A percentile compares a stretch with the other conserved stretches of the same genome.
Evolutionary conservation across 1,140 invertebrate species (phyloP).

Genomic region (Drosophila bocqueti): DNA sequence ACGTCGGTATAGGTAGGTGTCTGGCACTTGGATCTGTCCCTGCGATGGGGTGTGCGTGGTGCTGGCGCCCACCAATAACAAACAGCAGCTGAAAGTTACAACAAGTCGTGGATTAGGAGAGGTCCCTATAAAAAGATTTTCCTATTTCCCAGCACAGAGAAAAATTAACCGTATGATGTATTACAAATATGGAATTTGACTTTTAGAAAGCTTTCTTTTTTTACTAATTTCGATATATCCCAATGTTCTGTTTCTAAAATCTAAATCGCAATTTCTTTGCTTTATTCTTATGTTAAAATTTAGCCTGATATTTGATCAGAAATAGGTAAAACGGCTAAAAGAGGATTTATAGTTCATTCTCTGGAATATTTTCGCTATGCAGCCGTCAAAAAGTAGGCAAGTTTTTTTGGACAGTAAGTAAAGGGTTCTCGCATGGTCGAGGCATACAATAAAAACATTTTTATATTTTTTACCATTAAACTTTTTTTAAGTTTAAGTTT

Average conservation of each 20-base stretch:
- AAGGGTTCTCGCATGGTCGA: background rate
- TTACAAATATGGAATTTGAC: background rate
- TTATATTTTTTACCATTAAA: too few species aligned
- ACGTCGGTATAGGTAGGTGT: constrained; percentile 1
- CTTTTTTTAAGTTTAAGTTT: too few species aligned
- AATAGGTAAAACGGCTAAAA: background rate
- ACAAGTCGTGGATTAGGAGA: constrained; percentile 26
- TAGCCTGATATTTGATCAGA: background rate
- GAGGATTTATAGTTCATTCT: too few species aligned
- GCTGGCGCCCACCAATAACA: constrained; percentile 39
- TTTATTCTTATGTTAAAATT: background rate
- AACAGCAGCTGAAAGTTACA: constrained; percentile 51
- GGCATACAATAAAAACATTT: background rate
- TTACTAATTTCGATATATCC: accelerated
- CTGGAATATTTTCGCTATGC: background rate
- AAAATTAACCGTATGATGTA: background rate
- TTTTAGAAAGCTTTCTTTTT: too few species aligned
- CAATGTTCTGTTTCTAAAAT: too few species aligned
- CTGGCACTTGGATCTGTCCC: background rate
- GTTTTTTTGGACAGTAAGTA: background rate
- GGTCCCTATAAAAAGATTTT: constrained; percentile 46
- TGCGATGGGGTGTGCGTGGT: constrained; percentile 15
- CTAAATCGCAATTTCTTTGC: background rate
- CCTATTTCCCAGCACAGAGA: background rate
- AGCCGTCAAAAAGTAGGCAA: background rate